These are phyloP conservation scores for Cyclargus thomasi DNA, from an alignment of 1,140 invertebrate genomes.

Conservation along the genomic window DNA sequence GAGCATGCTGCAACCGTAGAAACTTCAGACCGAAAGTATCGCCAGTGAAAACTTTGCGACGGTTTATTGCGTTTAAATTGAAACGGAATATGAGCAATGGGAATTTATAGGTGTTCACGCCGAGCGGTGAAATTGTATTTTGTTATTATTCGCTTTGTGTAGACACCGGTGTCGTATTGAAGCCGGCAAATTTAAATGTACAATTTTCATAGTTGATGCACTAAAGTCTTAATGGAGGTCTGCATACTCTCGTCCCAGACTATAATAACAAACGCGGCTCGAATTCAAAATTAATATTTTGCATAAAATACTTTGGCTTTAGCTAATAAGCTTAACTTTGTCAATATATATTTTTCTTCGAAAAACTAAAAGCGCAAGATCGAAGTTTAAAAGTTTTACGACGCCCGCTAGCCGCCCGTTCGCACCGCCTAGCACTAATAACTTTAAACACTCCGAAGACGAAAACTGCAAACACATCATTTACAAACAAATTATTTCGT, in stretches of 20 bases:
- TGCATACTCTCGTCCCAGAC: no score
- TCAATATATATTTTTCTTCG: slow-evolving; percentile 1
- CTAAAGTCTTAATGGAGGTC: background rate
- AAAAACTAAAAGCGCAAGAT: background rate
- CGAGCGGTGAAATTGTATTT: background rate
- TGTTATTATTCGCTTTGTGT: background rate
- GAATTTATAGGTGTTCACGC: slow-evolving; percentile 8
- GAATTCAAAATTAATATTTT: background rate
- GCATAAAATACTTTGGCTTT: background rate
- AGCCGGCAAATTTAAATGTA: background rate
- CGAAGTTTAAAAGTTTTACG: background rate
- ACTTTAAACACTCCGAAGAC: background rate
- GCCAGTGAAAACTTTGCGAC: background rate
- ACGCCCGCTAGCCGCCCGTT: background rate
- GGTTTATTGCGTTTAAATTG: slow-evolving; percentile 1
- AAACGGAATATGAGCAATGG: background rate
- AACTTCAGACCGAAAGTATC: background rate
- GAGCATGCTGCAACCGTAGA: background rate
- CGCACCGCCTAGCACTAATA: background rate
- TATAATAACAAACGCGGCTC: background rate
- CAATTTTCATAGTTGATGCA: background rate
- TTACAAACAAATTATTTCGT: background rate
- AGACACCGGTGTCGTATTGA: background rate
- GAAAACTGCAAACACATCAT: background rate
- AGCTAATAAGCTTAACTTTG: slow-evolving; percentile 1